Percentiles rank a stretch among this genome's conserved stretches.
Conservation (phyloP, 2,113 vertebrate genomes). For the Macquaria australasica region DNA sequence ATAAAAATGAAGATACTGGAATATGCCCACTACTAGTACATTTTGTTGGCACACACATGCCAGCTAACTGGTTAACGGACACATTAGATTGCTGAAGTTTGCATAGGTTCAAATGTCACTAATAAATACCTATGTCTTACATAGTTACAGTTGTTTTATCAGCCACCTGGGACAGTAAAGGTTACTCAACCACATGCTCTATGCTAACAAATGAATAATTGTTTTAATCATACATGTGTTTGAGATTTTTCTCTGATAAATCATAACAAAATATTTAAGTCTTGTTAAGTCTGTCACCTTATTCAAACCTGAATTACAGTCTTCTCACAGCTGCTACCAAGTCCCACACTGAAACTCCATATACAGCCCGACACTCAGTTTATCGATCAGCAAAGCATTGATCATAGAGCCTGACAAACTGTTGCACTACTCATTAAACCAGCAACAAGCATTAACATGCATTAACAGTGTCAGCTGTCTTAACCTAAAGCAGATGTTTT, state of each 20-base stretch:
- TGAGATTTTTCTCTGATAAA: neutral
- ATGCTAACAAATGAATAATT: neutral
- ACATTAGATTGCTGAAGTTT: neutral
- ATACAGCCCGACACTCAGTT: neutral
- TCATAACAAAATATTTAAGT: neutral
- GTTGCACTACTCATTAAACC: conserved; percentile 29
- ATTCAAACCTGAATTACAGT: neutral
- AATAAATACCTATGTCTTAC: neutral
- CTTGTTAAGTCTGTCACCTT: neutral
- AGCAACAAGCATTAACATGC: conserved; percentile 27
- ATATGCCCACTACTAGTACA: neutral
- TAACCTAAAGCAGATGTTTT: conserved; percentile 11
- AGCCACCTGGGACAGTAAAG: neutral
- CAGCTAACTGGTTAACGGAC: neutral
- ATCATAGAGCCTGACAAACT: conserved; percentile 39
- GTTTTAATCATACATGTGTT: neutral
- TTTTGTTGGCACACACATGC: neutral
- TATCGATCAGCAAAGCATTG: conserved; percentile 35
- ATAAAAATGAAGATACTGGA: neutral
- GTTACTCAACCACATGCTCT: neutral
- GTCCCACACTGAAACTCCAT: neutral
- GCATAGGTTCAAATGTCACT: neutral
- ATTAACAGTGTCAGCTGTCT: conserved; percentile 10
- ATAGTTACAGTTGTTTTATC: neutral
- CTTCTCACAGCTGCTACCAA: neutral